Percentiles rank a stretch among this genome's conserved stretches.
These are phyloP conservation scores for Echinops telfairi DNA, from an alignment of 2,113 vertebrate species.

Conservation along the genomic window DNA sequence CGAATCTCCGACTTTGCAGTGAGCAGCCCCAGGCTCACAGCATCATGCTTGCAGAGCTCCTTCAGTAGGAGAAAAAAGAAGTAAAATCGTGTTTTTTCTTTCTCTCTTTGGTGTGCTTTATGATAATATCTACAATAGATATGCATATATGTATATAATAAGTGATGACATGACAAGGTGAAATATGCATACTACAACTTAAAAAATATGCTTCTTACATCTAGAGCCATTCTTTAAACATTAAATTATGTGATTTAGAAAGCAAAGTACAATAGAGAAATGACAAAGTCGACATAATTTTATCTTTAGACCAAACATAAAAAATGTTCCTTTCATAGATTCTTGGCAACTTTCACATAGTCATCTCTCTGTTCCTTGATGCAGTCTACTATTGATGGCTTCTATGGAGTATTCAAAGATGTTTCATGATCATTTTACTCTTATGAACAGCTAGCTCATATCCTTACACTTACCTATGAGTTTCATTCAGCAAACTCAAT, in stretches of 20 bases:
- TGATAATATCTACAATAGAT: background rate
- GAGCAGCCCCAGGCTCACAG: too few relatives aligned
- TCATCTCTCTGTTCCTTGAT: background rate
- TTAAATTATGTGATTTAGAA: constrained; percentile 8
- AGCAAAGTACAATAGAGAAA: background rate
- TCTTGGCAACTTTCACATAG: background rate
- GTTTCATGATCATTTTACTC: background rate
- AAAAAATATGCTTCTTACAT: background rate
- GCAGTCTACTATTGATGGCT: background rate
- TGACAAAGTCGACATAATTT: constrained; percentile 7
- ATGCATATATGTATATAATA: background rate
- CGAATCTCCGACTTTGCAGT: too few relatives aligned
- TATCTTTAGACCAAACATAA: background rate
- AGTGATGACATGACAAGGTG: background rate
- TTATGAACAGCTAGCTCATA: background rate
- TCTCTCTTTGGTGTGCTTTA: background rate
- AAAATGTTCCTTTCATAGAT: background rate
- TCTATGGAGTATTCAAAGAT: background rate
- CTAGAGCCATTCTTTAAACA: background rate
- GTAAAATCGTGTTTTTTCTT: background rate
- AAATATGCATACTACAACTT: background rate
- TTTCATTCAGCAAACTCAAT: background rate
- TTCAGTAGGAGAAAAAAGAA: background rate
- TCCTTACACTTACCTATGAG: background rate
- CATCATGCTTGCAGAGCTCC: too few relatives aligned